Evolutionary conservation across 2,113 vertebrate species (phyloP), one percentile per base, ranked within the genome.

Genomic region (Chaetops frenatus): DNA sequence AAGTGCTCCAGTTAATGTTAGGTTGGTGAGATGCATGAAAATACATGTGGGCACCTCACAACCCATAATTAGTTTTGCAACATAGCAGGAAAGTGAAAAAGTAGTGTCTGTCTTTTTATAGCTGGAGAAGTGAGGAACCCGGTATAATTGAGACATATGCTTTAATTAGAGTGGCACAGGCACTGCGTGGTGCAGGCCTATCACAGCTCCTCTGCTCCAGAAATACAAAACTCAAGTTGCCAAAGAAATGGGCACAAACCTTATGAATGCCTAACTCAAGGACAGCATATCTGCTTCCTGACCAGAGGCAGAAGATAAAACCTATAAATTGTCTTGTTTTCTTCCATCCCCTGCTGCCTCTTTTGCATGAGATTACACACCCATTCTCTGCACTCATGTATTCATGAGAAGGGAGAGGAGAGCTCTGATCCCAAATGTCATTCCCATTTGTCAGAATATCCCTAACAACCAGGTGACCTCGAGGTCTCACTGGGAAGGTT

Each of bases 101-200:
- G n/a, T 27, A 16, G 28, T 47, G 64, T n/a, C 89, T 86, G 64
- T 74, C 60, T 89, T 92, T 94, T 95, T 96, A 81, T 89, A 92
- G 77, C 51, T 35, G 80, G 24, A 13, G 76, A 71, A n/a, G 50
- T 40, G 76, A 93, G 60, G 80, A 71, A 86, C 45, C 64, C 21
- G 62, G 27, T 38, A 29, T 83, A 92, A 93, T 73, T 83, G 83
- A 95, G 86, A 76, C 64, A 92, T 86, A 88, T 86, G 88, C 82
- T 86, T 83, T 91, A 89, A 94, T 89, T 91, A 81, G 82, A 44
- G 80, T 13, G 22, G 67, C 62, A 80, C 48, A 88, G 81, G 42
- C 88, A 56, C 67, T 81, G 58, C 7, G 7, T 91, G 62, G 47
- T 33, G 77, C 70, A 44, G 50, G 51, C 47, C 33, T 44, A 11